A percentile compares a stretch with the other conserved stretches of the same genome.
phyloP scores from a whole-genome alignment of 2,888 invertebrate species.

The Trachelus stipa region DNA sequence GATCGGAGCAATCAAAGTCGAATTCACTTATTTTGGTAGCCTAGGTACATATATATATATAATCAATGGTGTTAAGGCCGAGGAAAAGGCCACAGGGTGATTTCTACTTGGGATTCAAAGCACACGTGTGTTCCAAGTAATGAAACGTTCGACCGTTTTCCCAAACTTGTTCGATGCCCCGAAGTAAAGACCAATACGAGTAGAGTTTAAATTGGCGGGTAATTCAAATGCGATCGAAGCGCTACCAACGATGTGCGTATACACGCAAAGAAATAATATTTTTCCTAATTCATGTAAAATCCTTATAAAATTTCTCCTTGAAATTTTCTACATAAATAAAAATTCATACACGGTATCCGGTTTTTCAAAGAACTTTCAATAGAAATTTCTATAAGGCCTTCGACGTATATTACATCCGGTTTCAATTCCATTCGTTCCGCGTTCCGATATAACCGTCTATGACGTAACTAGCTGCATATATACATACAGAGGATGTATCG shows the following conservation, averaged over 20 bases:
- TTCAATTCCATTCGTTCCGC: not conserved
- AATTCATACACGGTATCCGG: not conserved
- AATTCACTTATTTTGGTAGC: constrained; percentile 37
- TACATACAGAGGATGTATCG: not conserved
- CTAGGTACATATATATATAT: not conserved
- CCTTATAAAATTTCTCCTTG: not conserved
- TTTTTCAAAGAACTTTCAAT: not conserved
- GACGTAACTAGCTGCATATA: not conserved
- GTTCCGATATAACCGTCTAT: not conserved
- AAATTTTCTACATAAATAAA: not conserved
- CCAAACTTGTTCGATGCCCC: not conserved
- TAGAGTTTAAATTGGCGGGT: not conserved
- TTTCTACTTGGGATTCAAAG: not conserved
- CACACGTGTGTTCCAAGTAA: not conserved
- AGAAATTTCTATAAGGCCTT: not conserved
- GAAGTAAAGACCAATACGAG: not conserved
- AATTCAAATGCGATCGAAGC: not conserved
- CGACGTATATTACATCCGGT: not conserved
- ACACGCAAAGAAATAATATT: not conserved
- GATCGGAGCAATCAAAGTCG: constrained; percentile 35
- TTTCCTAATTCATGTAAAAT: not conserved
- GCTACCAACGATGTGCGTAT: too few relatives aligned
- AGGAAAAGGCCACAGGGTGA: not conserved
- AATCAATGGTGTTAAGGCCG: not conserved
- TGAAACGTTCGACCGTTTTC: not conserved